These are phyloP conservation scores for Platichthys stellatus DNA, from an alignment of 2,113 vertebrate genomes.

Conservation along the genomic window DNA sequence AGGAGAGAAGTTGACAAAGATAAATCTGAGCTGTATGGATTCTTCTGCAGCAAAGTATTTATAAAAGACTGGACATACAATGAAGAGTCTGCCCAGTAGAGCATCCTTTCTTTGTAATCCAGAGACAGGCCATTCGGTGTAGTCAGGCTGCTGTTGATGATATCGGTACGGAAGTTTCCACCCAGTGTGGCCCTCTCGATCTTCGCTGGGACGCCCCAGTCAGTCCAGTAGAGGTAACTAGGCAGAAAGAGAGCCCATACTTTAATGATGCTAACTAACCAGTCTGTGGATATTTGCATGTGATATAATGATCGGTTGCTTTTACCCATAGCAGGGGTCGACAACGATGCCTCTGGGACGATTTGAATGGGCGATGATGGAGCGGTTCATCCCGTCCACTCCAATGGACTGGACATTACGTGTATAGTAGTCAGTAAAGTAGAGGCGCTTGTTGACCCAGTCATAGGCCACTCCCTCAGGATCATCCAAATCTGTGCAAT, in stretches of 20 bases:
- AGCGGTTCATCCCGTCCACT: conserved; percentile 85
- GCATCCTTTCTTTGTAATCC: conserved; percentile 79
- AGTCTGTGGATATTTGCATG: neutral
- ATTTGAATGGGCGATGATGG: conserved; percentile 85
- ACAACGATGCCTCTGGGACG: conserved; percentile 87
- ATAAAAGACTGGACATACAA: conserved; percentile 63
- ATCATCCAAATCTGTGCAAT: conserved; percentile 84
- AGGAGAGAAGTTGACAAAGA: neutral
- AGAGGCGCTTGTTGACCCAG: conserved; percentile 92
- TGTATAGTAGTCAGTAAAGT: conserved; percentile 89
- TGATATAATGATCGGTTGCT: conserved; percentile 6
- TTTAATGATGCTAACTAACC: neutral
- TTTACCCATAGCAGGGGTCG: conserved; percentile 93
- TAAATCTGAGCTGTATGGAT: neutral
- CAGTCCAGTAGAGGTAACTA: conserved; percentile 83
- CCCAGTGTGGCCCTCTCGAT: conserved; percentile 80
- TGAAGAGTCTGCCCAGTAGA: conserved; percentile 80
- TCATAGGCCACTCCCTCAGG: conserved; percentile 93
- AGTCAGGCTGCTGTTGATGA: conserved; percentile 70
- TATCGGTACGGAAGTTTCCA: conserved; percentile 74
- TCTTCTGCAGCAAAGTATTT: neutral
- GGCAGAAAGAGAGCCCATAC: neutral
- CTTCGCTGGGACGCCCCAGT: conserved; percentile 78
- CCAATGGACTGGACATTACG: conserved; percentile 89
- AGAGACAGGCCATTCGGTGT: conserved; percentile 77